A percentile compares a stretch with the other conserved stretches of the same genome.
Conservation (phyloP, 1,140 invertebrate species). For the Drosophila littoralis region DNA sequence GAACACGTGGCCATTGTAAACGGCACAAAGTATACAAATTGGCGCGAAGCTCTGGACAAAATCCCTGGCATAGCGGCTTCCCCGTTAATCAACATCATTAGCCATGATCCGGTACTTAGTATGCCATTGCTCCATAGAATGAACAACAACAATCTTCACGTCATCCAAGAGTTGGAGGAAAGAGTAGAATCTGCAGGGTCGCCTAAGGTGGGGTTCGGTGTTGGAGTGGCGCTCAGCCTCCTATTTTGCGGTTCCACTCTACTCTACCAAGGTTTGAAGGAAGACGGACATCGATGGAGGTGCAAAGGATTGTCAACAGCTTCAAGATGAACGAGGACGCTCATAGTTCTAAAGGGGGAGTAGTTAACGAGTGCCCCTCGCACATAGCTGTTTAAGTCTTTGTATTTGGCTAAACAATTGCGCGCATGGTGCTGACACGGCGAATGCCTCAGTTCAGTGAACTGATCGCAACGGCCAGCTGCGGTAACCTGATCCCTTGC, state of each 20-base stretch:
- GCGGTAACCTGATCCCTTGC: no score
- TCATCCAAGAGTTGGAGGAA: slow-evolving; percentile 1
- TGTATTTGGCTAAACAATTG: not conserved
- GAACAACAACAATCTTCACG: no score
- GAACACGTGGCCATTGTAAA: not conserved
- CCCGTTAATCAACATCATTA: slow-evolving; percentile 9
- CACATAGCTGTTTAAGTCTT: not conserved
- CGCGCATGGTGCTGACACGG: no score
- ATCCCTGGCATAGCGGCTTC: slow-evolving; percentile 8
- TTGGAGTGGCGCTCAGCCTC: not conserved
- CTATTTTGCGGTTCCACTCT: no score
- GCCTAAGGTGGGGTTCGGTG: not conserved
- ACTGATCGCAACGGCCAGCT: no score
- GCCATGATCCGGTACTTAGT: not conserved
- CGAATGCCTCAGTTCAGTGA: no score
- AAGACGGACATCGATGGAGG: no score
- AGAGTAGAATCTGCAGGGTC: not conserved
- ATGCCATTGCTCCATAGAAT: not conserved
- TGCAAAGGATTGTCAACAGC: no score
- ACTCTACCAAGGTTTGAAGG: no score
- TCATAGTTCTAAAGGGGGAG: no score
- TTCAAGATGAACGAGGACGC: no score
- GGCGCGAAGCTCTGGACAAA: not conserved
- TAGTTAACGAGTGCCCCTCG: not conserved
- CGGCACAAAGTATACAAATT: slow-evolving; percentile 4